Evolutionary conservation across 2,113 vertebrate species (phyloP).

Genomic region (Tyto alba): DNA sequence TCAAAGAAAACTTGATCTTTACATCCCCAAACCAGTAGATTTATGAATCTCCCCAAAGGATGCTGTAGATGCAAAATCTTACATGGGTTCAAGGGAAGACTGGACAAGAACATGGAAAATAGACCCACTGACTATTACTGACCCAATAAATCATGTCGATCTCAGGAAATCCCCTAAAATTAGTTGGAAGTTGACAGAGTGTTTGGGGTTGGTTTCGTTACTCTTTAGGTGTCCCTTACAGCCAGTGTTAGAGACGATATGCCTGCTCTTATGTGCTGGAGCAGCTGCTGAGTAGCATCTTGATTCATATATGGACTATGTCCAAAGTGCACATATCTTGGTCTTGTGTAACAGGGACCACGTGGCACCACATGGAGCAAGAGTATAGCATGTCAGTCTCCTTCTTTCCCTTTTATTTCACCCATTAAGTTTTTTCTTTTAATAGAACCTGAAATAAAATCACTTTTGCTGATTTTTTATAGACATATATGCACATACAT

Average conservation of each 20-base stretch:
- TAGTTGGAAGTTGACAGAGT: background rate
- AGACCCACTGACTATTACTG: background rate
- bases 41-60: background rate
- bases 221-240: background rate
- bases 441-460: background rate
- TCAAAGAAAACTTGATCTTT: background rate
- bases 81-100: background rate
- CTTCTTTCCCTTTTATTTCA: background rate
- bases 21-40: background rate
- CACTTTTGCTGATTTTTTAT: background rate
- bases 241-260: background rate
- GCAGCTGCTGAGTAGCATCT: slow-evolving; percentile 16
- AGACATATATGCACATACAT: background rate
- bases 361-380: background rate
- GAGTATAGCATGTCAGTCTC: background rate
- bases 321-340: slow-evolving; percentile 27
- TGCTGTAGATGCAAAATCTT: background rate
- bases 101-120: background rate
- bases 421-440: background rate
- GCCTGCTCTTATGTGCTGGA: background rate
- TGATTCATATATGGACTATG: background rate
- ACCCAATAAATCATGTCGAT: background rate
- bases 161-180: background rate
- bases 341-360: slow-evolving; percentile 12
- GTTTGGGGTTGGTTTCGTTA: background rate